Evolutionary conservation across 2,113 vertebrate species (phyloP), one percentile per base, ranked within the genome.

Genomic region (Chrysemys picta): DNA sequence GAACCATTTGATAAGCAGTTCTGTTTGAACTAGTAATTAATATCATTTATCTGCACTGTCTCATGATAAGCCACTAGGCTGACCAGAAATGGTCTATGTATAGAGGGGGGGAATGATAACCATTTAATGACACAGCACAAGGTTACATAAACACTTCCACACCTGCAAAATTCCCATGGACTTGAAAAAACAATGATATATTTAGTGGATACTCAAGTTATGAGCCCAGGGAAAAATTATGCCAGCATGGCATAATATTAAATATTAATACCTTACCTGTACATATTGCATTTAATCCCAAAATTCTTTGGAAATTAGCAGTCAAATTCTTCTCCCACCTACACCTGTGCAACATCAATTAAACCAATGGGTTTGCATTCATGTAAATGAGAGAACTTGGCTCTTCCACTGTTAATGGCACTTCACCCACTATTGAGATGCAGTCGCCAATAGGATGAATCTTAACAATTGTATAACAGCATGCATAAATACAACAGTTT

Each of bases 81-180:
- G 78, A 90, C 84, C 1, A 56, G 49, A 94, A 95, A 42, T 21
- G 1, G 42, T 96, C 52, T 49, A 29, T 9, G 0, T 5, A 49
- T 42, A 52, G 75, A 6, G 8, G 53, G 65, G 84, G 91, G 47
- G 5, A 86, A 88, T 10, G 7, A 13, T 3, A 1, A 88, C 62
- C 12, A 86, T 27, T 38, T 93, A 85, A 65, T 53, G 12, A 85
- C 11, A 82, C 85, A 89, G 8, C 80, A 49, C 96, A 92, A 93
- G 95, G 96, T 79, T 93, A 80, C 53, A 85, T 93, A 96, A 97
- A 95, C 81, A 95, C 4, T 25, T 92, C 85, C 89, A 45, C 12
- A 3, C 53, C 75, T 72, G 49, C 11, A 4, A 4, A 52, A 21
- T 89, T 95, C 90, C 85, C 94, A 94, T 0, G 1, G 62, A 89